phyloP scores from a whole-genome alignment of 1,140 invertebrate species.

The Pseudomyrmex pallidus region DNA sequence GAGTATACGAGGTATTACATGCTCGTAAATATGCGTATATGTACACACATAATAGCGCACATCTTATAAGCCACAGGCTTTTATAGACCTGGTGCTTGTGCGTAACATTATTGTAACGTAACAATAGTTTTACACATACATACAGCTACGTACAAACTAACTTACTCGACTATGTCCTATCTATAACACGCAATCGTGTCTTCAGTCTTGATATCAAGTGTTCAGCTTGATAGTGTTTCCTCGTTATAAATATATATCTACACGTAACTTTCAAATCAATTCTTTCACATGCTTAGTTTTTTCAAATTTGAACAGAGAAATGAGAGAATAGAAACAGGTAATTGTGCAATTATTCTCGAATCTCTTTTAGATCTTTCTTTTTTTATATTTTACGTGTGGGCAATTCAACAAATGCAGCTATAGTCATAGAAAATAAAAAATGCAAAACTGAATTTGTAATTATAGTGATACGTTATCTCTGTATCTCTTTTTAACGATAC shows the following conservation, averaged over 20 bases:
- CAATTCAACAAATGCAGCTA: not conserved
- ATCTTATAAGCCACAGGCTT: too few species aligned
- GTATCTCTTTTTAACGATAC: not conserved
- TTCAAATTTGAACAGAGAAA: too few species aligned
- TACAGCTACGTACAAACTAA: not conserved
- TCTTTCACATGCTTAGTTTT: not conserved
- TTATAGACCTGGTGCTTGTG: not conserved
- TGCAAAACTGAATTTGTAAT: conserved; percentile 27
- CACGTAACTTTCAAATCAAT: not conserved
- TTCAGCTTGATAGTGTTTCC: not conserved
- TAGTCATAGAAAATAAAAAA: not conserved
- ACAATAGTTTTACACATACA: not conserved
- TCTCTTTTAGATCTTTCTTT: too few species aligned
- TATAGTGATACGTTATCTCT: not conserved
- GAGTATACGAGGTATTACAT: too few species aligned
- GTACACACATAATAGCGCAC: too few species aligned
- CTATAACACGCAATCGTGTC: not conserved
- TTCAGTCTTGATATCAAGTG: conserved; percentile 37
- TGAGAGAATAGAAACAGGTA: too few species aligned
- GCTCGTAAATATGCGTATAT: too few species aligned
- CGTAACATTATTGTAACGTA: not conserved
- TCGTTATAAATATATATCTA: not conserved
- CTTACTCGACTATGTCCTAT: conserved; percentile 23
- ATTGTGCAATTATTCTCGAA: too few species aligned
- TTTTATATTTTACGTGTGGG: not conserved